These are phyloP conservation scores for Magallana ariakensis DNA, from an alignment of 1,140 invertebrate species.

Conservation along the genomic window DNA sequence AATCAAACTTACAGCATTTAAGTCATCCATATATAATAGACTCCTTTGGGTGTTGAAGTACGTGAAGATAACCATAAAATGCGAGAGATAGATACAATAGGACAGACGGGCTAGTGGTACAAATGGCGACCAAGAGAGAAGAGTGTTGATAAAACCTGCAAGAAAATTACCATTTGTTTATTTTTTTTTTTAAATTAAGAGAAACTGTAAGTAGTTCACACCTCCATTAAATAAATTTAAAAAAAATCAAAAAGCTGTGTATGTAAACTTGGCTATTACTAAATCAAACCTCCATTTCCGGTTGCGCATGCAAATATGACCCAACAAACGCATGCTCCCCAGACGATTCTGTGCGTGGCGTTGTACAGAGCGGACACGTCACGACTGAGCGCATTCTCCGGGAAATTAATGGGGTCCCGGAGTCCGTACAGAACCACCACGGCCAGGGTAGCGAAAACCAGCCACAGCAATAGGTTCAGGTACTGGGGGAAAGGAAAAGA, in stretches of 20 bases:
- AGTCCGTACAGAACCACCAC: slow-evolving; percentile 60
- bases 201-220: background rate
- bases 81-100: slow-evolving; percentile 93
- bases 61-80: slow-evolving; percentile 80
- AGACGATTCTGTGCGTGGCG: slow-evolving; percentile 74
- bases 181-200: background rate
- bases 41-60: background rate
- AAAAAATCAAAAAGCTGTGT: background rate
- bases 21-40: background rate
- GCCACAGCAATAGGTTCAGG: slow-evolving; percentile 52
- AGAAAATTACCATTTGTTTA: background rate
- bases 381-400: slow-evolving; percentile 38
- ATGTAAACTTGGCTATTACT: no score
- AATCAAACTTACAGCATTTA: slow-evolving; percentile 4
- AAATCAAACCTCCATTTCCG: slow-evolving; percentile 60
- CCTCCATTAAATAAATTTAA: background rate
- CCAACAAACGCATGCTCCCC: slow-evolving; percentile 72
- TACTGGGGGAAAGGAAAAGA: slow-evolving; percentile 39
- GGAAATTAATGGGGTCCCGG: slow-evolving; percentile 40
- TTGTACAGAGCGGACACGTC: slow-evolving; percentile 70
- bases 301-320: slow-evolving; percentile 64
- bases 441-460: slow-evolving; percentile 35
- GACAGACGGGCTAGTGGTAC: slow-evolving; percentile 92
- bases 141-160: slow-evolving; percentile 84
- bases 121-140: slow-evolving; percentile 88